These are phyloP conservation scores for Esox lucius DNA, from an alignment of 2,797 vertebrate species.

Conservation along the genomic window DNA sequence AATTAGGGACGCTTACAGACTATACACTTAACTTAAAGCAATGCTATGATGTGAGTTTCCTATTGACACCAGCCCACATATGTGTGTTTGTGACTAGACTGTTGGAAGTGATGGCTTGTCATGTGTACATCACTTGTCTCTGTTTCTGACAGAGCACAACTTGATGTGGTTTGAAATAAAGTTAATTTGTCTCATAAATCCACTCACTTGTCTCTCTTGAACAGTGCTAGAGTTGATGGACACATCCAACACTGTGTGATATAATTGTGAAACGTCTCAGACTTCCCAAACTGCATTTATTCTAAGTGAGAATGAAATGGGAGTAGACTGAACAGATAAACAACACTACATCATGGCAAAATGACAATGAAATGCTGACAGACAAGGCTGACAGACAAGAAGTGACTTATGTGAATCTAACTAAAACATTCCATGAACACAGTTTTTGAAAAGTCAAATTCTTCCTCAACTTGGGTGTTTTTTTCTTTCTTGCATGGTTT, in stretches of 20 bases:
- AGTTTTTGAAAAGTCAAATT: too few species aligned
- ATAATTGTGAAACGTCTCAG: constrained; percentile 58
- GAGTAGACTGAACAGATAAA: constrained; percentile 74
- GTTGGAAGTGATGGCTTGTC: constrained; percentile 74
- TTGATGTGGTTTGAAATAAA: constrained; percentile 73
- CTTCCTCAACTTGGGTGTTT: constrained; percentile 36
- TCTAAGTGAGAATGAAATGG: constrained; percentile 75
- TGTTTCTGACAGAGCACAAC: constrained; percentile 63
- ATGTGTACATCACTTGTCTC: constrained; percentile 69
- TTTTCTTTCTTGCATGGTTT: constrained; percentile 6
- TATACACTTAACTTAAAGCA: background rate
- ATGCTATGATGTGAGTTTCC: background rate
- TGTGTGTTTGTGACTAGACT: constrained; percentile 65
- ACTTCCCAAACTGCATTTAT: constrained; percentile 63
- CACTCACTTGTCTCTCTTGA: constrained; percentile 71
- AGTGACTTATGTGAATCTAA: constrained; percentile 22
- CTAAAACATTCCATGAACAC: constrained; percentile 22
- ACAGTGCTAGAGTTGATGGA: constrained; percentile 63
- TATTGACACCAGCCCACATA: constrained; percentile 1
- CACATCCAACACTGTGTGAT: constrained; percentile 65
- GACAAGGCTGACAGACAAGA: constrained; percentile 63
- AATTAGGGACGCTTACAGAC: background rate
- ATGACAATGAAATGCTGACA: constrained; percentile 53
- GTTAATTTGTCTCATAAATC: constrained; percentile 76
- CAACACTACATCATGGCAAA: constrained; percentile 66